Conservation (phyloP, 2,888 invertebrate species). For the Pseudeuparius sepicola region DNA sequence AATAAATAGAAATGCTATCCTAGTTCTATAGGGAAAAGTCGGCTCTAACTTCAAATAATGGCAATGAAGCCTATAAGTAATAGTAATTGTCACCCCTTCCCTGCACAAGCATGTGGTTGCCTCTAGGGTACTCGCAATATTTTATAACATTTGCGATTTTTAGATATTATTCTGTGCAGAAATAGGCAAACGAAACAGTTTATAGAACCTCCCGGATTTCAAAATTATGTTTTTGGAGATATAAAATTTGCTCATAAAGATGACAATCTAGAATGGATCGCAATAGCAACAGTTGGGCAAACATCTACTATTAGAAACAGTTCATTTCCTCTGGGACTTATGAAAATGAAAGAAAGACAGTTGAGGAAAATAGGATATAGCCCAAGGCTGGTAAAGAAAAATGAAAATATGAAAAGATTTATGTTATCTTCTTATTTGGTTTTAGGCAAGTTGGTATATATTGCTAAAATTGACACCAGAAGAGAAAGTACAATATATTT, state of each 20-base stretch:
- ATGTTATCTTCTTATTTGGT: no score
- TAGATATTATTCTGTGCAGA: slow-evolving; percentile 35
- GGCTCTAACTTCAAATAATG: no score
- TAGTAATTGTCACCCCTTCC: no score
- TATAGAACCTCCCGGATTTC: slow-evolving; percentile 41
- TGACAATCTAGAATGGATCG: slow-evolving; percentile 41
- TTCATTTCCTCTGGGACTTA: slow-evolving; percentile 45
- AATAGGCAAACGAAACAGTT: slow-evolving; percentile 43
- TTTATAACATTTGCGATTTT: no score
- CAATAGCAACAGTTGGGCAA: slow-evolving; percentile 50
- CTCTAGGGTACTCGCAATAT: no score
- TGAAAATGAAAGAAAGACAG: slow-evolving; percentile 53
- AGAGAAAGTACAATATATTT: slow-evolving; percentile 24
- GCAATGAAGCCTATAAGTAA: no score
- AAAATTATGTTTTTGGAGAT: slow-evolving; percentile 43
- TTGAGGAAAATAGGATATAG: slow-evolving; percentile 50
- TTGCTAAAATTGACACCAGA: slow-evolving; percentile 20
- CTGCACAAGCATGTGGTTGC: no score
- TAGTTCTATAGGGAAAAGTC: no score
- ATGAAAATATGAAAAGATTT: no score
- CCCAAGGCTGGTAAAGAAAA: slow-evolving; percentile 45
- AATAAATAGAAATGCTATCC: no score
- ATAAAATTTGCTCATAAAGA: slow-evolving; percentile 29
- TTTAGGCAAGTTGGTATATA: slow-evolving; percentile 29
- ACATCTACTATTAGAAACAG: slow-evolving; percentile 49